phyloP scores from a whole-genome alignment of 2,113 vertebrate species.

The Callaeas wilsoni region DNA sequence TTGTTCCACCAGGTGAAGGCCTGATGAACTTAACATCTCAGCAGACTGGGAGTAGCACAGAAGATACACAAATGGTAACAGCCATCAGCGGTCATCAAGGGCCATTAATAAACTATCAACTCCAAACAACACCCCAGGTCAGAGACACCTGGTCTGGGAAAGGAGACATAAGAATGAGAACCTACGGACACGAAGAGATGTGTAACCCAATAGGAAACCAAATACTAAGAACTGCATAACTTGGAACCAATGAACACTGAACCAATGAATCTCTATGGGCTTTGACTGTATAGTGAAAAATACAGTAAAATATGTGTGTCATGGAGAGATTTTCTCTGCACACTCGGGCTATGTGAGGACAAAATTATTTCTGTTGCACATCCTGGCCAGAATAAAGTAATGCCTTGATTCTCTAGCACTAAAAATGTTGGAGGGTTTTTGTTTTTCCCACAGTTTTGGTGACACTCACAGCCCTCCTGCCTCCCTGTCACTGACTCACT shows the following conservation, averaged over 20 bases:
- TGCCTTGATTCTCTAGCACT: neutral
- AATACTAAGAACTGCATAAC: neutral
- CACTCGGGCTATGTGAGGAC: accelerated
- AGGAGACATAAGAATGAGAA: neutral
- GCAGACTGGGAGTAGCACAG: neutral
- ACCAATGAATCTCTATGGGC: neutral
- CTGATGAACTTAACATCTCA: neutral
- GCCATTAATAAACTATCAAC: neutral
- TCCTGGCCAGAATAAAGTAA: neutral
- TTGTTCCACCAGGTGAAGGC: neutral
- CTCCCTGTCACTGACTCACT: neutral
- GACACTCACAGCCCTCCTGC: neutral
- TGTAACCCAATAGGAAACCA: neutral
- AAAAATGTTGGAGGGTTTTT: neutral
- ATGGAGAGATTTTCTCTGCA: neutral
- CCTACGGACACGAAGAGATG: neutral
- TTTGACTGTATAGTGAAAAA: neutral
- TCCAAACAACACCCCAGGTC: neutral
- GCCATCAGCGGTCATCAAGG: neutral
- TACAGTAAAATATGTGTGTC: neutral
- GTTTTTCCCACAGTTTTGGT: neutral
- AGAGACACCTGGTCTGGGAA: neutral
- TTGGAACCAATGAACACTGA: neutral
- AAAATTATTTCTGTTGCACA: neutral
- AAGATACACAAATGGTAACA: neutral